Conservation (phyloP, 2,113 vertebrate species). For the Callorhinus ursinus region DNA sequence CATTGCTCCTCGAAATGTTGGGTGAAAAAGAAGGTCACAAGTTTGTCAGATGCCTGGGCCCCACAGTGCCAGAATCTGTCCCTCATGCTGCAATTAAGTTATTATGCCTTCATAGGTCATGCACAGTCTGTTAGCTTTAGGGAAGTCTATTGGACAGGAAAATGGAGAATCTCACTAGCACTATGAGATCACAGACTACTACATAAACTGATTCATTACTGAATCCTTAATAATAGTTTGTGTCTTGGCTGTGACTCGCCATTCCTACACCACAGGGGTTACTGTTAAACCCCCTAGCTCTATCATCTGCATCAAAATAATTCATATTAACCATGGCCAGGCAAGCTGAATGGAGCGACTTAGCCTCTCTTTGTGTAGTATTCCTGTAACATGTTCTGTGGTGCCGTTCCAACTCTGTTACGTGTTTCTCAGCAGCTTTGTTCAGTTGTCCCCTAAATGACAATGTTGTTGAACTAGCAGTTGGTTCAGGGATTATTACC, state of each 20-base stretch:
- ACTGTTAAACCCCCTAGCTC: background rate
- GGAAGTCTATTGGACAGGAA: background rate
- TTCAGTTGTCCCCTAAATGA: background rate
- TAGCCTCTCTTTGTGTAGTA: rapidly evolving
- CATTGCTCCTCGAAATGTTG: background rate
- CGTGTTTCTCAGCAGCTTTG: background rate
- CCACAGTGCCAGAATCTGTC: background rate
- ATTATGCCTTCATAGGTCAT: background rate
- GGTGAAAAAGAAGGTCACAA: background rate
- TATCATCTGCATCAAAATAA: background rate
- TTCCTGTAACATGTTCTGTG: background rate
- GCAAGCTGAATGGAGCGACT: background rate
- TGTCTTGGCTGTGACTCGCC: background rate
- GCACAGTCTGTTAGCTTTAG: background rate
- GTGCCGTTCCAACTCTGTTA: background rate
- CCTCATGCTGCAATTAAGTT: background rate
- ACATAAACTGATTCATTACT: background rate
- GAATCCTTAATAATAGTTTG: background rate
- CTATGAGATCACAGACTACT: background rate
- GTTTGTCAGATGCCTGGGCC: background rate
- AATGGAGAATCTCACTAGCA: background rate
- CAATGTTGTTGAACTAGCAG: background rate
- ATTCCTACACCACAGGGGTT: background rate
- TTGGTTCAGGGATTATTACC: background rate
- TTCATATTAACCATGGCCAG: background rate